A percentile compares a stretch with the other conserved stretches of the same genome.
phyloP scores from a whole-genome alignment of 2,113 vertebrate species.

The Himantopus leucocephalus region DNA sequence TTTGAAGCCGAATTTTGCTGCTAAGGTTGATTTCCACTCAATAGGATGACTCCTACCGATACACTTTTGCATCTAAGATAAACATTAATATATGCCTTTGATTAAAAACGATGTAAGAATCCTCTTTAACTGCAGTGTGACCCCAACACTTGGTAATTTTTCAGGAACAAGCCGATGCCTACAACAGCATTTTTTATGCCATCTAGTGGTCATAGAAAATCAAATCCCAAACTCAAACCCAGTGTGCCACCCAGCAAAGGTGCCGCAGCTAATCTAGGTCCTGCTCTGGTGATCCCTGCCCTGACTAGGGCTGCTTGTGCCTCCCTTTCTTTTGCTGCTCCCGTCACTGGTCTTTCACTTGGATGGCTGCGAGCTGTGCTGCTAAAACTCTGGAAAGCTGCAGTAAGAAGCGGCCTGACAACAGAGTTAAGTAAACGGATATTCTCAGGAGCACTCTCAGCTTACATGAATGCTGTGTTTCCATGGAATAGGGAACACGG shows the following conservation, averaged over 20 bases:
- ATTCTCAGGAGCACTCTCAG: background rate
- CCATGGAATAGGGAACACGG: background rate
- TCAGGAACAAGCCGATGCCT: background rate
- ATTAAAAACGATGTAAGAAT: background rate
- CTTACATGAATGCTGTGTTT: background rate
- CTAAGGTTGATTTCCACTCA: background rate
- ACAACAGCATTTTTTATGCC: conserved; percentile 26
- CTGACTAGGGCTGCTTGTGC: background rate
- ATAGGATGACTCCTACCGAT: background rate
- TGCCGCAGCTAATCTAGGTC: background rate
- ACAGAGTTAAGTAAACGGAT: background rate
- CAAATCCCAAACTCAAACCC: background rate
- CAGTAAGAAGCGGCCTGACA: background rate
- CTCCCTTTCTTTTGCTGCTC: background rate
- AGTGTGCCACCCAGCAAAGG: background rate
- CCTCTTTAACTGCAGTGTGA: background rate
- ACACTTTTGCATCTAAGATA: background rate
- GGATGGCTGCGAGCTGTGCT: background rate
- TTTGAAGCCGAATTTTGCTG: background rate
- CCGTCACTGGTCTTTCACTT: background rate
- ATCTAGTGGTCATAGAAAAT: conserved; percentile 45
- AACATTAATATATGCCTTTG: background rate
- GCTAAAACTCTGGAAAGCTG: background rate
- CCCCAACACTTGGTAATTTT: background rate
- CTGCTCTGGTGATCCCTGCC: background rate